phyloP scores from a whole-genome alignment of 2,113 vertebrate genomes.

The Ptilonorhynchus violaceus region DNA sequence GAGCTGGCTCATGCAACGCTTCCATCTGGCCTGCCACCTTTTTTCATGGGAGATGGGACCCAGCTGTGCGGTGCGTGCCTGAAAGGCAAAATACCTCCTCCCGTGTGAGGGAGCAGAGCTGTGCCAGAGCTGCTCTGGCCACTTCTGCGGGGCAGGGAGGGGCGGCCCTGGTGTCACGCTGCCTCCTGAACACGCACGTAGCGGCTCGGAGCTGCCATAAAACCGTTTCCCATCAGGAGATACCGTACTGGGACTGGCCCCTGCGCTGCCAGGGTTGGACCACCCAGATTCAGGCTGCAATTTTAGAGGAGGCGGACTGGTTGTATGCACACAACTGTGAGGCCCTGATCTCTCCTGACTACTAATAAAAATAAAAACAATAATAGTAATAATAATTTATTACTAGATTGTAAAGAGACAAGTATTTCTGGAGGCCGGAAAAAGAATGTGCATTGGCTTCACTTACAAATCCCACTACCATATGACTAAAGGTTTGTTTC shows the following conservation, averaged over 20 bases:
- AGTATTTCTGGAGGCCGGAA: background rate
- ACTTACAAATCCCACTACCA: background rate
- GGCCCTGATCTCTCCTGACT: slow-evolving; percentile 3
- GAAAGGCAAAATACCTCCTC: background rate
- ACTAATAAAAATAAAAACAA: slow-evolving; percentile 37
- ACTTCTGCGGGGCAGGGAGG: background rate
- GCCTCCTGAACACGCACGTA: accelerated
- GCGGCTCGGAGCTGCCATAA: background rate
- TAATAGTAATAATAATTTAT: slow-evolving; percentile 5
- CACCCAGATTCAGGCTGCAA: background rate
- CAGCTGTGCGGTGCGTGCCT: slow-evolving; percentile 53
- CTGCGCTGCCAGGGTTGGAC: background rate
- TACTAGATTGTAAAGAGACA: background rate
- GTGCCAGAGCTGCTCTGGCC: background rate
- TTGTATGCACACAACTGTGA: background rate
- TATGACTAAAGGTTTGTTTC: background rate
- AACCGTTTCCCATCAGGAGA: background rate
- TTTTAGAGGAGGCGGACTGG: background rate
- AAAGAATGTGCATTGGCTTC: background rate
- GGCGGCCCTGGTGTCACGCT: background rate
- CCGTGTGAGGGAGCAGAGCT: accelerated
- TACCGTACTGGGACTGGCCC: background rate
- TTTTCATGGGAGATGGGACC: slow-evolving; percentile 21
- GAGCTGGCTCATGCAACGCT: slow-evolving; percentile 6
- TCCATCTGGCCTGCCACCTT: slow-evolving; percentile 59